Evolutionary conservation across 2,888 invertebrate genomes (phyloP).

Genomic region (Chrysolina oricalcia): DNA sequence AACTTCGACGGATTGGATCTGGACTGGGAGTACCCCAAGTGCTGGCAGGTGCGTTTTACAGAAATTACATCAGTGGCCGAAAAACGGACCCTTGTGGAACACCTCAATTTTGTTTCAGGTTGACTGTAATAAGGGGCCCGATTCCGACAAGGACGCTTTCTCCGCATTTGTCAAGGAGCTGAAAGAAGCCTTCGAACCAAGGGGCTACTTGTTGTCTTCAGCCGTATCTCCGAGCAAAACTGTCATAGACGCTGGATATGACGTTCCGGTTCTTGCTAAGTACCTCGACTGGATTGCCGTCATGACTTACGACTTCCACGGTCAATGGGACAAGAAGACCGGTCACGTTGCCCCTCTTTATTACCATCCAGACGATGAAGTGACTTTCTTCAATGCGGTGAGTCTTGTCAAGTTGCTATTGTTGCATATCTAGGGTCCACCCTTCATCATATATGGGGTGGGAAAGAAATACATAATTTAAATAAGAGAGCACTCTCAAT

Average conservation of each 20-base stretch:
- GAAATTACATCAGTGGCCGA: background rate
- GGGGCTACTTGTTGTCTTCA: slow-evolving; percentile 80
- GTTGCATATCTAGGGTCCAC: background rate
- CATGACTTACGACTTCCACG: slow-evolving; percentile 94
- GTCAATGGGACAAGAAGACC: slow-evolving; percentile 93
- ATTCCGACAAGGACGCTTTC: slow-evolving; percentile 88
- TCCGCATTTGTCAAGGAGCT: slow-evolving; percentile 83
- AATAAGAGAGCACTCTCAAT: no score
- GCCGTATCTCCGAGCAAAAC: slow-evolving; percentile 92
- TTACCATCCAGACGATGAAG: slow-evolving; percentile 87
- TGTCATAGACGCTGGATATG: slow-evolving; percentile 89
- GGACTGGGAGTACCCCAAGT: slow-evolving; percentile 96
- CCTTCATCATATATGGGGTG: no score
- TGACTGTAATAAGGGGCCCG: slow-evolving; percentile 88
- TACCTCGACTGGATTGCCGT: slow-evolving; percentile 93
- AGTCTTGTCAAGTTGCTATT: slow-evolving; percentile 47
- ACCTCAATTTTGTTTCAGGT: slow-evolving; percentile 74
- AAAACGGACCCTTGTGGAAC: background rate
- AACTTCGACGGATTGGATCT: slow-evolving; percentile 95
- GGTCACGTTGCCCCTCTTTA: slow-evolving; percentile 92
- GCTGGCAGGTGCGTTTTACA: slow-evolving; percentile 80
- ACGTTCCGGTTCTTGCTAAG: slow-evolving; percentile 83
- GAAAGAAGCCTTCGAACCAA: slow-evolving; percentile 72
- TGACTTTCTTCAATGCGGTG: slow-evolving; percentile 88
- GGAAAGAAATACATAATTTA: no score